Evolutionary conservation across 37 sponge, comb jelly and placozoan species (phyloP).

Genomic region (Ianthella basta): DNA sequence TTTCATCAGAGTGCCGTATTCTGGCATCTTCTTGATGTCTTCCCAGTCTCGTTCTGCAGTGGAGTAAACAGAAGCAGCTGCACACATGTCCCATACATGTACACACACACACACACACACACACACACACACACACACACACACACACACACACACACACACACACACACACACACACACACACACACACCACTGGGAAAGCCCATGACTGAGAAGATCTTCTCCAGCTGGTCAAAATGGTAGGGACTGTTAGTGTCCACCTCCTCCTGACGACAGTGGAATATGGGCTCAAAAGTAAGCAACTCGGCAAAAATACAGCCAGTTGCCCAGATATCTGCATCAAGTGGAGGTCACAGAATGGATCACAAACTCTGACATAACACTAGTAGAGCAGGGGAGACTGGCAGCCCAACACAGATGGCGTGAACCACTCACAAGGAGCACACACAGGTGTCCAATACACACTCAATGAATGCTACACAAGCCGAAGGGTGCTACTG

Average conservation of each 20-base stretch:
- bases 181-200: conserved; percentile 70
- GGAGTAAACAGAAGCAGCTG: background rate
- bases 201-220: conserved; percentile 95
- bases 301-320: conserved; percentile 99
- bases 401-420: too few species aligned
- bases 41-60: conserved; percentile 92
- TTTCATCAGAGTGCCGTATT: conserved; percentile 73
- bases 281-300: conserved; percentile 96
- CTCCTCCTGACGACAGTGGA: conserved; percentile 98
- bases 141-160: conserved; percentile 17
- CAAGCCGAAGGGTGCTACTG: too few species aligned
- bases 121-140: background rate
- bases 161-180: conserved; percentile 35
- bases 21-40: conserved; percentile 95
- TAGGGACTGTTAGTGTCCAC: conserved; percentile 96
- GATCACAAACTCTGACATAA: too few species aligned
- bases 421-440: too few species aligned
- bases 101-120: conserved; percentile 33
- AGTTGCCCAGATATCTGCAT: conserved; percentile 96
- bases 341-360: background rate
- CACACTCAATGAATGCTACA: too few species aligned
- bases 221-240: conserved; percentile 94
- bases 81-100: conserved; percentile 20
- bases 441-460: too few species aligned
- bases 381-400: background rate